These are phyloP conservation scores for Nowickia ferox DNA, from an alignment of 2,888 invertebrate genomes.

Conservation along the genomic window DNA sequence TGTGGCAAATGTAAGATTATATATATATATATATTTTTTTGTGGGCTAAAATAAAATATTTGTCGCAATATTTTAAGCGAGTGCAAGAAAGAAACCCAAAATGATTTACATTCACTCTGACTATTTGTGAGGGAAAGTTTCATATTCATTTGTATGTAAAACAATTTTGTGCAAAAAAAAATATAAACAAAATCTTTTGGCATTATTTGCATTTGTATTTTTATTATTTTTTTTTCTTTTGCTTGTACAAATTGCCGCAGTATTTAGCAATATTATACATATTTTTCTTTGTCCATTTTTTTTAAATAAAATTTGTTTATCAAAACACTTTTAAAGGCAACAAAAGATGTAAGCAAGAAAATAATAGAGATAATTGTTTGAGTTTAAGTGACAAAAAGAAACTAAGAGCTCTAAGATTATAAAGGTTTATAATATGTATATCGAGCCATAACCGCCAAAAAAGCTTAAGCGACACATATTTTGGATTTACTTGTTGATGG, in stretches of 20 bases:
- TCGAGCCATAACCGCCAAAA: too few species aligned
- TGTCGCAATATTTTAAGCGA: constrained; percentile 48
- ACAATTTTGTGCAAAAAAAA: neutral
- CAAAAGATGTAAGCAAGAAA: too few species aligned
- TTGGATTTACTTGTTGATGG: too few species aligned
- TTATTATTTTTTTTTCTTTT: constrained; percentile 2
- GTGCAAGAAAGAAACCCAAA: neutral
- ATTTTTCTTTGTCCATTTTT: neutral
- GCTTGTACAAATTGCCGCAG: constrained; percentile 30
- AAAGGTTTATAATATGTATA: too few species aligned
- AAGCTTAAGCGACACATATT: too few species aligned
- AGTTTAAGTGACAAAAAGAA: too few species aligned
- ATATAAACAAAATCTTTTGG: constrained; percentile 37
- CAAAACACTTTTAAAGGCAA: too few species aligned
- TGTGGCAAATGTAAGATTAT: constrained; percentile 11
- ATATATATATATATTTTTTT: neutral
- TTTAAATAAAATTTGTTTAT: neutral
- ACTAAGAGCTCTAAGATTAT: too few species aligned
- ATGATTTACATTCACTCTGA: constrained; percentile 41
- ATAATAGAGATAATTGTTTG: too few species aligned
- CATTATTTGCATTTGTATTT: constrained; percentile 34
- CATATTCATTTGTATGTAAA: constrained; percentile 49
- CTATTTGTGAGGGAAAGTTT: constrained; percentile 18
- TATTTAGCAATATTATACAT: constrained; percentile 39
- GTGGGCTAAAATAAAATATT: constrained; percentile 27